Percentiles rank a stretch among this genome's conserved stretches.
Evolutionary conservation across 2,113 vertebrate genomes (phyloP).

Genomic region (Desmodus rotundus): DNA sequence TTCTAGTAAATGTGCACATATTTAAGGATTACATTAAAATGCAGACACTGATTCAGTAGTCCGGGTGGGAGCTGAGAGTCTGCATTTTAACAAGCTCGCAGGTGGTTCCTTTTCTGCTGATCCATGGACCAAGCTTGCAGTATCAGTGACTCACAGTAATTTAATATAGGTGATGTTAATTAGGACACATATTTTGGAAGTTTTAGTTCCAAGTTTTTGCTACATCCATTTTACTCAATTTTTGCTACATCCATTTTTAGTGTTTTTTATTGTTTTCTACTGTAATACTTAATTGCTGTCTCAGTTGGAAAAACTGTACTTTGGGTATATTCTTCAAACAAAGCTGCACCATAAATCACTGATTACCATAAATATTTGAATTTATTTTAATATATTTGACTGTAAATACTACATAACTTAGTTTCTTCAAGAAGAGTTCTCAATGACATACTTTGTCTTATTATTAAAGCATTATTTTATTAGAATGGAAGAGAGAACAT

Average conservation of each 20-base stretch:
- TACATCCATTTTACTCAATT: neutral
- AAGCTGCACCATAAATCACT: neutral
- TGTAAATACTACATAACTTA: neutral
- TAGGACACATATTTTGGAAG: neutral
- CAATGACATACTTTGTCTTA: neutral
- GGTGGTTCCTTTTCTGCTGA: neutral
- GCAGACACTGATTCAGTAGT: neutral
- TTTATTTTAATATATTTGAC: neutral
- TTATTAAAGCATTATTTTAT: constrained; percentile 16
- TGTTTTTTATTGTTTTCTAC: neutral
- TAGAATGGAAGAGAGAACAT: neutral
- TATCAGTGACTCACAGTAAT: neutral
- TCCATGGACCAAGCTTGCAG: neutral
- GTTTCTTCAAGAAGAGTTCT: neutral
- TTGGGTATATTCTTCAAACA: neutral
- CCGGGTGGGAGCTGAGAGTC: neutral
- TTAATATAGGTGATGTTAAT: neutral
- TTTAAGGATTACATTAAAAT: neutral
- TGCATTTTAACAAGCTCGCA: neutral
- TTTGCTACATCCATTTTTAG: neutral
- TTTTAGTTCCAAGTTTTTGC: neutral
- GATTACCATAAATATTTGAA: neutral
- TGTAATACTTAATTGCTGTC: neutral
- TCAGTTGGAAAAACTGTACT: neutral
- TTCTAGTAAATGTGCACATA: neutral